Base-by-base conservation (phyloP, 2,113 vertebrate genomes). In the Cisticola juncidis region DNA sequence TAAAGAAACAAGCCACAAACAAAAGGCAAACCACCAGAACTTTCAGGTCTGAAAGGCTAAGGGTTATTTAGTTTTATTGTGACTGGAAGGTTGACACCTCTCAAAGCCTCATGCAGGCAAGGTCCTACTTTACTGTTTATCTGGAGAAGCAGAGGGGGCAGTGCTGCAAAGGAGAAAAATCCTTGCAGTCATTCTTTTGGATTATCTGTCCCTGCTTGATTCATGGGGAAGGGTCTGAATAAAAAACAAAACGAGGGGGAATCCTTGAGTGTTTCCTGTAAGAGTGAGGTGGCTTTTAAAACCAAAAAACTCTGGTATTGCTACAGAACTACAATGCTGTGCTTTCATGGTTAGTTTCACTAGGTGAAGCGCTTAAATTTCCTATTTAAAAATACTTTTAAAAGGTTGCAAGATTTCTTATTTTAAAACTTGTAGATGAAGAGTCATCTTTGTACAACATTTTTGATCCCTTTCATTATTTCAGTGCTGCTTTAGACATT, bases 391-490 rank as follows among this genome's bases (percentile, higher is more conserved):
- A 87, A 62, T 56, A 48, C 38, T 68, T 87, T 6, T 0, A 24
- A 82, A 91, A 45, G 6, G 25, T 86, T 71, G n/a, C 23, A 78
- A 18, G 11, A 5, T 62, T 93, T 81, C 42, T 54, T 91, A 42
- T 81, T 94, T 76, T 84, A 79, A 89, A 85, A 57, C n/a, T 53
- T 48, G 33, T 40, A 68, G 29, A 51, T 54, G 58, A 86, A 78
- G 68, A 91, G 20, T 81, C 28, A 20, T 94, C 25, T 65, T 71
- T 65, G 23, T 90, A 35, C 14, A 73, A 29, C 23, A 70, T 2
- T 92, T 86, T 82, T 81, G 61, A 54, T 86, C 40, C 29, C 24
- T 91, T 88, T 95, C 29, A 38, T 22, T 50, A 24, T 91, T 95
- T 71, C 19, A 22, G 31, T 91, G 71, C 25, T 57, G 19, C 77